Conservation (phyloP, 2,888 invertebrate genomes). For the Oasisia sp. region DNA sequence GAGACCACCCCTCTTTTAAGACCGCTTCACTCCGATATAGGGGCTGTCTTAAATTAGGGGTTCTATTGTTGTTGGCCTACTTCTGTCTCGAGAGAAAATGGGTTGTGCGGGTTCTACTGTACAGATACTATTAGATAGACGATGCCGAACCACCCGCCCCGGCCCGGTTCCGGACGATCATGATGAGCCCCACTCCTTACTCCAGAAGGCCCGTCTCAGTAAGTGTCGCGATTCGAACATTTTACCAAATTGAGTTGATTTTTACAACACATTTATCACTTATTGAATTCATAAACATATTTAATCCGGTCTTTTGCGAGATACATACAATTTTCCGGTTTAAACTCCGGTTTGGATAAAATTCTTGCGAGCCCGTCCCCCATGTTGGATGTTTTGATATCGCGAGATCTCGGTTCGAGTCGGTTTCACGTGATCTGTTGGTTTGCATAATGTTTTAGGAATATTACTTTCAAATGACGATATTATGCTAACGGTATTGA, state of each 20-base stretch:
- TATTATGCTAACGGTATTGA: background rate
- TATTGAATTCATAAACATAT: background rate
- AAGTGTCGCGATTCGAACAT: background rate
- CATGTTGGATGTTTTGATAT: constrained; percentile 35
- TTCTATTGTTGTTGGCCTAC: too few relatives aligned
- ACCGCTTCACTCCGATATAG: too few relatives aligned
- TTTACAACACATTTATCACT: background rate
- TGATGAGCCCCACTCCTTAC: too few relatives aligned
- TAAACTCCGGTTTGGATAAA: constrained; percentile 41
- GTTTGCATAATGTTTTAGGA: background rate
- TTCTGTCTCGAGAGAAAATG: too few relatives aligned
- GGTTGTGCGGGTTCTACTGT: too few relatives aligned
- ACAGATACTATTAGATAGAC: too few relatives aligned
- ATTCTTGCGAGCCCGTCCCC: constrained; percentile 40
- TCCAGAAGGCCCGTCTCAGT: too few relatives aligned
- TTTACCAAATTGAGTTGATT: background rate
- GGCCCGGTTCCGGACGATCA: too few relatives aligned
- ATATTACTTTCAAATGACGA: background rate
- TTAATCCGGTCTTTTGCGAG: background rate
- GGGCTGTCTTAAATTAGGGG: too few relatives aligned
- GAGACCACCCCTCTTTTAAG: too few relatives aligned
- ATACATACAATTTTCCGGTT: constrained; percentile 41
- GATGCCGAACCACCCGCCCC: too few relatives aligned
- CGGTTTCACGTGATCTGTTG: background rate
- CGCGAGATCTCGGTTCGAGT: background rate